A percentile compares a stretch with the other conserved stretches of the same genome.
phyloP scores from a whole-genome alignment of 1,140 invertebrate species.

The Oryctes rhinoceros region DNA sequence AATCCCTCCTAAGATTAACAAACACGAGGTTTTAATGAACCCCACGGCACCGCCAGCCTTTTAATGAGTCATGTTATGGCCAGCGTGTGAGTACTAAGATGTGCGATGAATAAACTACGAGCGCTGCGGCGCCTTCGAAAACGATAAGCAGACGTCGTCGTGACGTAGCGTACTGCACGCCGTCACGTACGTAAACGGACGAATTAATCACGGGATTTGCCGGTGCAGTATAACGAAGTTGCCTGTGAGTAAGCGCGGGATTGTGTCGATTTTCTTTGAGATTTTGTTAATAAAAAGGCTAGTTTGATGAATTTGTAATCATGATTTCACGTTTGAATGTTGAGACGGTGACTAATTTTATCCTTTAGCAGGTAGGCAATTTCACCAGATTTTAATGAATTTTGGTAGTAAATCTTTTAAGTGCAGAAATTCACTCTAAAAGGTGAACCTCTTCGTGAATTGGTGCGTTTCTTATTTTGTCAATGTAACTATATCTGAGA shows the following conservation, averaged over 20 bases:
- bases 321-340: background rate
- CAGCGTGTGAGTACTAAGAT: background rate
- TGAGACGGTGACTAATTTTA: too few species aligned
- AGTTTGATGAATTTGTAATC: background rate
- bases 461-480: too few species aligned
- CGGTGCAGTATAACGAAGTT: background rate
- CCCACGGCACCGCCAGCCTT: background rate
- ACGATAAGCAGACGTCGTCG: background rate
- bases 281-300: too few species aligned
- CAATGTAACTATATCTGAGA: too few species aligned
- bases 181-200: background rate
- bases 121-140: background rate
- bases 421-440: too few species aligned
- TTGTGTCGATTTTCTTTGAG: too few species aligned
- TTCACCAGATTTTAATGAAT: too few species aligned
- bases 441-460: too few species aligned
- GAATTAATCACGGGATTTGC: background rate
- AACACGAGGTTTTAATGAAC: background rate
- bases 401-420: too few species aligned
- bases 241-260: background rate
- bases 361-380: too few species aligned
- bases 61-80: background rate
- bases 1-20: background rate
- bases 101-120: conserved; percentile 4
- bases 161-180: background rate